Evolutionary conservation across 30 jellyfish, hydroid and myxozoan species (phyloP), one percentile per base, ranked within the genome.

Genomic region (Hydractinia echinata): DNA sequence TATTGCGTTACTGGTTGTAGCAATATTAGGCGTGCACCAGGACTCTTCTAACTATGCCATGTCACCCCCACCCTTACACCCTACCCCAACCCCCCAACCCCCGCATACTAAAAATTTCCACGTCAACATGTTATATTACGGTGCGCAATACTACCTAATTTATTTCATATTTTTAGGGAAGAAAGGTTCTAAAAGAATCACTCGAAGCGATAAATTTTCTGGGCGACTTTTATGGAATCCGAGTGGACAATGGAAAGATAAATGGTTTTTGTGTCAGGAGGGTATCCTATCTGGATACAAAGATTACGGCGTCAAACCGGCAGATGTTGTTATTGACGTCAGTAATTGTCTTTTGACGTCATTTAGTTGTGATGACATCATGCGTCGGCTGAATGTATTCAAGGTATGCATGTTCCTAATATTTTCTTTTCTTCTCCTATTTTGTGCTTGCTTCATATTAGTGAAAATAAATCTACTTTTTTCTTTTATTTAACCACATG

Each of bases 291-390:
- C 81, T 39, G 88, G 84, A 4, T 81, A 54, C 76, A 81, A 49
- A 68, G 88, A 81, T 54, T 64, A 48, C 39, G 73, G 86, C 14
- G 16, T 54, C 9, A 81, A 81, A 67, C 88, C 88, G 30, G 88
- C 88, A n/a, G 84, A 54, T 7, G 61, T 81, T 15, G 49, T 8
- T 49, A 64, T 81, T 18, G 54, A 81, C 44, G 67, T 81, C 15
- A 8, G 30, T 1, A 30, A 16, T 30, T 62, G 88, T 67, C 52
- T 18, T 11, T 13, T 81, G 85, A 62, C 85, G 16, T 81, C 67
- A 10, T 81, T 1, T 49, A 18, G n/a, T 53, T 53, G 87, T 9
- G 61, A 68, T 13, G 86, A 67, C 13, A 8, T 30, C 19, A 15
- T 64, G 88, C 48, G 53, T 7, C 73, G 72, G 15, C 73, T 81